Percentiles rank a stretch among this genome's conserved stretches.
phyloP scores from a whole-genome alignment of 2,797 vertebrate species.

The Hybognathus amarus region DNA sequence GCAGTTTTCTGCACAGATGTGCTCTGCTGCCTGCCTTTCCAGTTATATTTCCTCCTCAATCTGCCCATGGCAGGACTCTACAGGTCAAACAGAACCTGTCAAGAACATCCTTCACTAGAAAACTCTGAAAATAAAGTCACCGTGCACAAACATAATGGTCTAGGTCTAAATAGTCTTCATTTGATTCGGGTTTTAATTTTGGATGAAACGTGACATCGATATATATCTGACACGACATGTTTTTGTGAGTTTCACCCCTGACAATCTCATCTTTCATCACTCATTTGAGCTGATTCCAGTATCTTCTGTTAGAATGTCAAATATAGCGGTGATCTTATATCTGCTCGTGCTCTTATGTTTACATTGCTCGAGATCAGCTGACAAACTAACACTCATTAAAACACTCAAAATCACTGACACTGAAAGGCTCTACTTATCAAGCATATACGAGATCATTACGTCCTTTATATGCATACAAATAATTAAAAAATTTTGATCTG shows the following conservation, averaged over 20 bases:
- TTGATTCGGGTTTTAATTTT: not conserved
- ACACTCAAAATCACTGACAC: not conserved
- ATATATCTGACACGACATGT: not conserved
- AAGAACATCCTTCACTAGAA: not conserved
- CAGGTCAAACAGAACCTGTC: not conserved
- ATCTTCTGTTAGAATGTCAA: not conserved
- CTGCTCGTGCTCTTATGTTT: not conserved
- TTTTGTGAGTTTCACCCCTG: not conserved
- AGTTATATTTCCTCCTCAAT: constrained; percentile 82
- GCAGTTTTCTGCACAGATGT: constrained; percentile 51
- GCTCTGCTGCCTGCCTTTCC: constrained; percentile 81
- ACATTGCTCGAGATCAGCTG: not conserved
- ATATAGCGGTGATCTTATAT: not conserved
- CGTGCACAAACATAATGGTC: not conserved
- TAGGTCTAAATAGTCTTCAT: no score
- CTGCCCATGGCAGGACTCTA: constrained; percentile 77
- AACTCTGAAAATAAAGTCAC: not conserved
- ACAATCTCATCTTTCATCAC: not conserved
- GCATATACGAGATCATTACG: not conserved
- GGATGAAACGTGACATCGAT: not conserved
- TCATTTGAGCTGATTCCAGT: not conserved
- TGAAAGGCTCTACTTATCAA: not conserved
- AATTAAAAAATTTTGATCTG: not conserved
- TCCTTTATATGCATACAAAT: not conserved
- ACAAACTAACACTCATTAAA: not conserved